Evolutionary conservation across 1,140 invertebrate species (phyloP), one percentile per base, ranked within the genome.

Genomic region (Lepidurus couesii): DNA sequence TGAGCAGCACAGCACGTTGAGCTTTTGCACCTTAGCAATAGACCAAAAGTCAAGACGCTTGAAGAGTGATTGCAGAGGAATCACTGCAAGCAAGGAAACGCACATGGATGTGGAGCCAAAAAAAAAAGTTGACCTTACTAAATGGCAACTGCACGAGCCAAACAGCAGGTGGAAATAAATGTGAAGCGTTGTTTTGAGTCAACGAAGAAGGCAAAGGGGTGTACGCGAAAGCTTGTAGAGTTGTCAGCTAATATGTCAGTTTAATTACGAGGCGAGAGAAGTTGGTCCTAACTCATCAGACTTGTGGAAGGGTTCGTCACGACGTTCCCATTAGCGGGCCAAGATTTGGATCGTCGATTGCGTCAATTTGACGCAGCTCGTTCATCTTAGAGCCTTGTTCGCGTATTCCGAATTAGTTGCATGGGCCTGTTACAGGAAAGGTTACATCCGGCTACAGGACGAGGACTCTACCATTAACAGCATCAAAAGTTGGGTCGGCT

Each of bases 371-470:
- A 34, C 34, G 34, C 4, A 34, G 34, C 34, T 9, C 53, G 13
- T 65, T 7, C 53, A 16, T 65, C 13, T 65, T 65, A 13, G 53
- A 7, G 53, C 53, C 53, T 10, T 65, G 53, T n/a, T 65, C 21
- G 16, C 13, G 9, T n/a, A 7, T 65, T 21, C 53, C 53, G 7
- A 65, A 65, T 21, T 65, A 65, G 8, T 65, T 1, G 8, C 16
- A 65, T 7, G 16, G 53, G 53, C n/a, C 53, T 65, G 53, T 65
- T 34, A 65, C 53, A 65, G 53, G 53, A 13, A 65, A 11, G 53
- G 53, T 65, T 65, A 65, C 53, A 65, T 65, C 53, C 53, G 53
- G 53, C 53, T 65, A 16, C 21, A 65, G 53, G 53, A 65, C 53
- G 21, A 65, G 16, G 53, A 65, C 16, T 65, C 53, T 34, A 34